These are phyloP conservation scores for Globicephala melas DNA, from an alignment of 2,113 vertebrate genomes.

Conservation along the genomic window DNA sequence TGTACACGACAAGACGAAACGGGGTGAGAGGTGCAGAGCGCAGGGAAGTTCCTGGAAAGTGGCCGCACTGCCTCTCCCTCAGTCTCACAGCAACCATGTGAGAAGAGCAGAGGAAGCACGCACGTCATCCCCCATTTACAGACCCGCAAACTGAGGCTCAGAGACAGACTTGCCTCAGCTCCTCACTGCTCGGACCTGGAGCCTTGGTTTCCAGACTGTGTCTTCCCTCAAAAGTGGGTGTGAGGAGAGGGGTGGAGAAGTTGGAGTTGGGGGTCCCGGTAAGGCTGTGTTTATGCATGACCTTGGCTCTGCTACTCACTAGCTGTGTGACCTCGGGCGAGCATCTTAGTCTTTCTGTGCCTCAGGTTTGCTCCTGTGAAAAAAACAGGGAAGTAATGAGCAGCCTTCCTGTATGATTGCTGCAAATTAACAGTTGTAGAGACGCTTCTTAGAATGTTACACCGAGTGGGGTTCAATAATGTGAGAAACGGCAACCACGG, in stretches of 20 bases:
- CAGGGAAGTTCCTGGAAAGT: accelerated
- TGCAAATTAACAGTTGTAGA: not conserved
- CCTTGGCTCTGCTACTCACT: not conserved
- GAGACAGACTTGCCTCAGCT: not conserved
- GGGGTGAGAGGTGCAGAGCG: accelerated
- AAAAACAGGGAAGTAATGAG: not conserved
- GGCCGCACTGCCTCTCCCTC: accelerated
- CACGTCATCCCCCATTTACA: not conserved
- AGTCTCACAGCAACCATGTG: not conserved
- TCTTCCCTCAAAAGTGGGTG: not conserved
- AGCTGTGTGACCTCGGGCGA: not conserved
- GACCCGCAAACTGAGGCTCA: not conserved
- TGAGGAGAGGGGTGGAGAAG: not conserved
- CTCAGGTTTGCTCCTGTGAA: not conserved
- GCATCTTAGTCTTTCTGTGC: not conserved
- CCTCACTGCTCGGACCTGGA: not conserved
- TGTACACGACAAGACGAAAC: accelerated
- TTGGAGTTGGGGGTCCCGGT: too few species aligned
- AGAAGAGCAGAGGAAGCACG: not conserved
- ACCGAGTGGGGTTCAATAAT: too few species aligned
- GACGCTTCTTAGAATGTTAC: not conserved
- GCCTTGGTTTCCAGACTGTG: too few species aligned
- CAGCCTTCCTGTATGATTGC: accelerated
- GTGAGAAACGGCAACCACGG: not conserved
- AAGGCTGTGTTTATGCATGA: accelerated